Conservation (phyloP, 2,797 vertebrate genomes). For the Neosalanx taihuensis region DNA sequence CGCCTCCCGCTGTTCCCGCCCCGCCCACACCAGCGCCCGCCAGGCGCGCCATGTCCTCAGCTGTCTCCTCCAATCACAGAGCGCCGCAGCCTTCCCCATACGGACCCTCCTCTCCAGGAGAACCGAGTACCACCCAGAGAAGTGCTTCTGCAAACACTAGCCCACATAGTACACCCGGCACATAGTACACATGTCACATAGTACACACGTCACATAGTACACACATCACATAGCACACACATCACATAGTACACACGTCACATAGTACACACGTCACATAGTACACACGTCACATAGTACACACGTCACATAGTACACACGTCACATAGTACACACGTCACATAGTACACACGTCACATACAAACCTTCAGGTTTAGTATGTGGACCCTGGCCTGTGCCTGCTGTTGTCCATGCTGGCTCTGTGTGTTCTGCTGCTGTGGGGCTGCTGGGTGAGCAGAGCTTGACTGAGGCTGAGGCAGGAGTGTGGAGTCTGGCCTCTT, state of each 20-base stretch:
- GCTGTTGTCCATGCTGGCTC: conserved; percentile 47
- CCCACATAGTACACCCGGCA: conserved; percentile 12
- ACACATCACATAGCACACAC: too few relatives aligned
- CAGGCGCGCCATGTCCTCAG: conserved; percentile 82
- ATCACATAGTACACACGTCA: too few relatives aligned
- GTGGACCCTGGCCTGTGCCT: conserved; percentile 53
- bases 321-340: neutral
- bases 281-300: too few relatives aligned
- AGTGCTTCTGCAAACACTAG: conserved; percentile 86
- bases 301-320: too few relatives aligned
- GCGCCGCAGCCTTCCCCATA: conserved; percentile 81
- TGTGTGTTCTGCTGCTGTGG: conserved; percentile 40
- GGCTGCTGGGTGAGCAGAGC: conserved; percentile 27
- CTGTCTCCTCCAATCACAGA: conserved; percentile 87
- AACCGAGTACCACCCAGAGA: conserved; percentile 86
- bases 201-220: too few relatives aligned
- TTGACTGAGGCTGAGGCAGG: conserved; percentile 22
- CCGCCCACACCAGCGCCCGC: conserved; percentile 78
- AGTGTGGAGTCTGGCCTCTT: conserved; percentile 38
- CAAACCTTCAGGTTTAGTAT: conserved; percentile 71
- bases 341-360: conserved; percentile 7
- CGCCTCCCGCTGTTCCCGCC: conserved; percentile 71
- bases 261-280: too few relatives aligned
- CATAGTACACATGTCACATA: too few relatives aligned
- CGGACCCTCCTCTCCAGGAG: conserved; percentile 78